Evolutionary conservation across 2,797 vertebrate genomes (phyloP).

Genomic region (Bucorvus abyssinicus): DNA sequence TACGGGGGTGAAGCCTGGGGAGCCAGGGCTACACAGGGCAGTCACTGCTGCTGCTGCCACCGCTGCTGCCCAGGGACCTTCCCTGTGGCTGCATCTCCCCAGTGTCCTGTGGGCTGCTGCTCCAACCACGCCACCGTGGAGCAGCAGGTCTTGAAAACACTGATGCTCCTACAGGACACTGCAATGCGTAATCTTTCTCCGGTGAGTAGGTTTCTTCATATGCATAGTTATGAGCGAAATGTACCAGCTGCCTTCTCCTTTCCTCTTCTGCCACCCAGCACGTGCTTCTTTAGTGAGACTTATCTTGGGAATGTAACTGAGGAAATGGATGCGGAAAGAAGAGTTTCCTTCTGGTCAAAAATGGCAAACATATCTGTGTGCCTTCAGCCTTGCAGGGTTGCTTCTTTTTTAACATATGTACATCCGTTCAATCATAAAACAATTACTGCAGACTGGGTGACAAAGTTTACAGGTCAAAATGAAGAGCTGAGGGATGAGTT

Average conservation of each 20-base stretch:
- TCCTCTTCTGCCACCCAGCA: neutral
- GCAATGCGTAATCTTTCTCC: conserved; percentile 2
- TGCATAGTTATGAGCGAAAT: fast-evolving
- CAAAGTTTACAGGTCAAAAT: neutral
- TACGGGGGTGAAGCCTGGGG: neutral
- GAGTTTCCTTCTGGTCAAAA: neutral
- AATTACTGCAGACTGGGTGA: neutral
- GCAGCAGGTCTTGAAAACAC: conserved; percentile 19
- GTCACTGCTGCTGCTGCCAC: neutral
- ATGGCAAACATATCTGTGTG: neutral
- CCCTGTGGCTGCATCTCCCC: neutral
- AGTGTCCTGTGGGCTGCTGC: neutral
- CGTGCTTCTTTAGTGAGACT: neutral
- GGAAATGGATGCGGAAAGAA: neutral
- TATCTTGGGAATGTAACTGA: neutral
- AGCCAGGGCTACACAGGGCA: neutral
- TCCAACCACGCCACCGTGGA: neutral
- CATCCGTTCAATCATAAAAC: neutral
- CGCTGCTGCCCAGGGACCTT: neutral
- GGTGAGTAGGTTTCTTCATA: conserved; percentile 53
- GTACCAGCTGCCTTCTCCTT: neutral
- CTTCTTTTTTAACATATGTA: neutral
- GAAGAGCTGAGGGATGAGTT: neutral
- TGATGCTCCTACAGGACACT: conserved; percentile 40
- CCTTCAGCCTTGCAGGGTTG: neutral